phyloP scores from a whole-genome alignment of 1,140 invertebrate genomes.

The Eriocheir sinensis region DNA sequence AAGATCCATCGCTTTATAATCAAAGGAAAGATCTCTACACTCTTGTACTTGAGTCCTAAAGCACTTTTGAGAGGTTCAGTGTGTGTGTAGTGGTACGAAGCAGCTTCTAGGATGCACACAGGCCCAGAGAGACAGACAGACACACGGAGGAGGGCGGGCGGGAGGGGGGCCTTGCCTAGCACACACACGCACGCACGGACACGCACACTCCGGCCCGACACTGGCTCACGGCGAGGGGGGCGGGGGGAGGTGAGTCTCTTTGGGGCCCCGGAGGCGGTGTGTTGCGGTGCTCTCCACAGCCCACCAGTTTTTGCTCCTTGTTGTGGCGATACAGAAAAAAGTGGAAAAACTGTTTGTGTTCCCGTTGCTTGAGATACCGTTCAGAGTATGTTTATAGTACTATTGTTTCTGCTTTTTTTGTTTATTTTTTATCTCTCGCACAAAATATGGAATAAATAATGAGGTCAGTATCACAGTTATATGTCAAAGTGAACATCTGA shows the following conservation, averaged over 20 bases:
- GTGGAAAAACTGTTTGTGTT: not conserved
- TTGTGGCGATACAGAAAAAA: too few species aligned
- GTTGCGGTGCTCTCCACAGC: too few species aligned
- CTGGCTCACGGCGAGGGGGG: too few species aligned
- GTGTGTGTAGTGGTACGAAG: conserved; percentile 68
- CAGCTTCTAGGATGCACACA: conserved; percentile 69
- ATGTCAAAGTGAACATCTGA: conserved; percentile 76
- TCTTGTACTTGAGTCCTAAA: conserved; percentile 77
- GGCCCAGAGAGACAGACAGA: conserved; percentile 40
- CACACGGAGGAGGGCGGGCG: not conserved
- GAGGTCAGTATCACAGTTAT: conserved; percentile 78
- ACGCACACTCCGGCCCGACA: too few species aligned
- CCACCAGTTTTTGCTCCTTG: too few species aligned
- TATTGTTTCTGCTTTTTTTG: not conserved
- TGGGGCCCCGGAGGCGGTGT: too few species aligned
- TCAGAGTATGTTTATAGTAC: too few species aligned
- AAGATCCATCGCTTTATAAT: conserved; percentile 69
- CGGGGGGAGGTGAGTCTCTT: too few species aligned
- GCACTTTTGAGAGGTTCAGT: conserved; percentile 75
- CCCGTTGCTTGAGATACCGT: not conserved
- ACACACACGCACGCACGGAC: too few species aligned
- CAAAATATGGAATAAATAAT: conserved; percentile 79
- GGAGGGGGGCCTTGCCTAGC: too few species aligned
- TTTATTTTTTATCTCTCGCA: conserved; percentile 46
- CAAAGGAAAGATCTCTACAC: conserved; percentile 73